These are phyloP conservation scores for Nesogale talazaci DNA, from an alignment of 2,113 vertebrate species.

Conservation along the genomic window DNA sequence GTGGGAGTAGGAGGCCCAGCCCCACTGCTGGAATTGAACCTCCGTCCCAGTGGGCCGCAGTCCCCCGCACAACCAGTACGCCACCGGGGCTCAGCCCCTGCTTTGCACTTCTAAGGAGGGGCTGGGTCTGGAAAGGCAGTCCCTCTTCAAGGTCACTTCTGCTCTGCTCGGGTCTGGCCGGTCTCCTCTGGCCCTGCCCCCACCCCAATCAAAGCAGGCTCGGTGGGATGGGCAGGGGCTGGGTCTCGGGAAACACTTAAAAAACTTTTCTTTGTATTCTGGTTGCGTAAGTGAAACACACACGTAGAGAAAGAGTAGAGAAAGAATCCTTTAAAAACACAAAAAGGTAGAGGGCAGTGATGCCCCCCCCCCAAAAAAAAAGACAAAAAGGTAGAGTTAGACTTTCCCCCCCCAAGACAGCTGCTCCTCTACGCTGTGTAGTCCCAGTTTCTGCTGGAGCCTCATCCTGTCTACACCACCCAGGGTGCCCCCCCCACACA, in stretches of 20 bases:
- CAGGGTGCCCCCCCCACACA: neutral
- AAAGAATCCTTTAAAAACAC: neutral
- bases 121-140: accelerated
- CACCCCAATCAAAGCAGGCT: neutral
- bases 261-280: neutral
- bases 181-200: neutral
- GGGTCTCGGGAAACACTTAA: neutral
- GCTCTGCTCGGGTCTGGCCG: neutral
- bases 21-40: too few species aligned
- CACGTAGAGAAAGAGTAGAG: constrained; percentile 4
- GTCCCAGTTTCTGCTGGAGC: too few species aligned
- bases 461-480: neutral
- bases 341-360: neutral
- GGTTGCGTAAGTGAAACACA: neutral
- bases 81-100: too few species aligned
- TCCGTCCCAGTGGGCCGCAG: too few species aligned
- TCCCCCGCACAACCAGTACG: too few species aligned
- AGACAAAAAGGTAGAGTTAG: too few species aligned
- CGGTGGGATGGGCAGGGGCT: neutral
- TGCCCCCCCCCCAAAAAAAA: too few species aligned
- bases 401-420: neutral
- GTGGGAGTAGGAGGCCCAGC: too few species aligned
- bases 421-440: accelerated
- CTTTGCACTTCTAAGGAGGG: neutral
- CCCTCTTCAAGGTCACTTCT: neutral